These are phyloP conservation scores for Polymixis flavicincta DNA, from an alignment of 2,888 invertebrate species.

Conservation along the genomic window DNA sequence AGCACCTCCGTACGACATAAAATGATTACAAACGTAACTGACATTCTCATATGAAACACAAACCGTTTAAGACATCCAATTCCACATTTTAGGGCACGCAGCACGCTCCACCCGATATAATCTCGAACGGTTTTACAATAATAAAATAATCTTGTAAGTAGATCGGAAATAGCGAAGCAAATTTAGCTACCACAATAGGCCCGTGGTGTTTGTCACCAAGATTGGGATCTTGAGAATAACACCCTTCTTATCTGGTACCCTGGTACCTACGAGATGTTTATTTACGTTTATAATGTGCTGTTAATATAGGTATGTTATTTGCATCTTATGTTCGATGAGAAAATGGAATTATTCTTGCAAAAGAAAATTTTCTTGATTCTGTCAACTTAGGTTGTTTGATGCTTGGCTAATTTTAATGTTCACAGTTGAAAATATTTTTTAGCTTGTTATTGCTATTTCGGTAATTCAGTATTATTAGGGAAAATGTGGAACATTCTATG, in stretches of 20 bases:
- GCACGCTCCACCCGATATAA: constrained; percentile 68
- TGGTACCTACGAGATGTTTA: constrained; percentile 77
- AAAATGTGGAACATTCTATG: not conserved
- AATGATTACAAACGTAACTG: constrained; percentile 1
- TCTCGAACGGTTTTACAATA: constrained; percentile 82
- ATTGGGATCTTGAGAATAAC: constrained; percentile 85
- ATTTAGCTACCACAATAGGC: constrained; percentile 89
- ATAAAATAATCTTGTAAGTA: constrained; percentile 86
- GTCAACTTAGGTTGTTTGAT: not conserved
- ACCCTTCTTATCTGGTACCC: constrained; percentile 81
- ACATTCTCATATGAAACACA: constrained; percentile 11
- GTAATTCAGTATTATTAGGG: not conserved
- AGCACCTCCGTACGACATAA: not conserved
- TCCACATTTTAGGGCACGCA: constrained; percentile 61
- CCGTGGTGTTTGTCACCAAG: constrained; percentile 86
- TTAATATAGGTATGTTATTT: constrained; percentile 42
- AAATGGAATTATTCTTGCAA: not conserved
- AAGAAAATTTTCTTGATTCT: not conserved
- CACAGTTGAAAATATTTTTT: not conserved
- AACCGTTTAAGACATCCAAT: constrained; percentile 58
- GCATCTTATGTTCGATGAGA: not conserved
- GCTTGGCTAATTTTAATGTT: not conserved
- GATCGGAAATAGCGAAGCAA: constrained; percentile 89
- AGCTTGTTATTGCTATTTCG: not conserved
- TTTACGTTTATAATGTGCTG: constrained; percentile 72